Evolutionary conservation across 2,888 invertebrate species (phyloP), one percentile per base, ranked within the genome.

Genomic region (Ophioninae sp.): DNA sequence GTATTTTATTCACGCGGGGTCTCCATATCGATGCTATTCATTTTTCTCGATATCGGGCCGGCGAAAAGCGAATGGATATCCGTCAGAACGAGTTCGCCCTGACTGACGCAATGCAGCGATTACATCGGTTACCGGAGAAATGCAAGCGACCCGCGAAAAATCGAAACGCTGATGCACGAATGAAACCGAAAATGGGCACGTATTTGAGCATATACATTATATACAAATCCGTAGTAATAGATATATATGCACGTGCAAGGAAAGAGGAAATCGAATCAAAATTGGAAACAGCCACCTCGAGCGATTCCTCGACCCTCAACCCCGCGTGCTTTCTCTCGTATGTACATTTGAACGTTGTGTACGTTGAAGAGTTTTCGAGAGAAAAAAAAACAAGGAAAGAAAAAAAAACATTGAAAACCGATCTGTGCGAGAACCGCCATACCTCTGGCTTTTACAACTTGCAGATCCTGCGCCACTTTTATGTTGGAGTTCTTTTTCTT

Each of bases 401-500:
- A 73, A 74, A 68, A 23, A 68, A 44, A 50, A 50, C 20, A 41
- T 21, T 41, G 39, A 37, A 56, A 73, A 74, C 61, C 61, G 23
- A 23, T 59, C 37, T 17, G 61, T 13, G 21, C 41, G 57, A 74
- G 57, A 68, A 74, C 13, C 17, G 59, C 17, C 44, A 20, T 70
- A 59, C 64, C 57, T 65, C 59, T 65, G 64, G 57, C 59, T 73
- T 67, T 64, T 65, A 67, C 44, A 68, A 73, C 57, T 68, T 10
- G 41, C 74, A 44, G n/a, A 41, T 13, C 23, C 17, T n/a, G 44
- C 57, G 44, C 13, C 17, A 39, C 21, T 23, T 50, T 44, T 39
- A n/a, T 50, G 37, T 41, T 56, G 23, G 20, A 70, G 59, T 21
- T 59, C 17, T 59, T 59, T 17, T 2, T 50, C 50, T 8, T 50